Conservation (phyloP, 2,797 vertebrate species). For the Heterohyrax brucei region DNA sequence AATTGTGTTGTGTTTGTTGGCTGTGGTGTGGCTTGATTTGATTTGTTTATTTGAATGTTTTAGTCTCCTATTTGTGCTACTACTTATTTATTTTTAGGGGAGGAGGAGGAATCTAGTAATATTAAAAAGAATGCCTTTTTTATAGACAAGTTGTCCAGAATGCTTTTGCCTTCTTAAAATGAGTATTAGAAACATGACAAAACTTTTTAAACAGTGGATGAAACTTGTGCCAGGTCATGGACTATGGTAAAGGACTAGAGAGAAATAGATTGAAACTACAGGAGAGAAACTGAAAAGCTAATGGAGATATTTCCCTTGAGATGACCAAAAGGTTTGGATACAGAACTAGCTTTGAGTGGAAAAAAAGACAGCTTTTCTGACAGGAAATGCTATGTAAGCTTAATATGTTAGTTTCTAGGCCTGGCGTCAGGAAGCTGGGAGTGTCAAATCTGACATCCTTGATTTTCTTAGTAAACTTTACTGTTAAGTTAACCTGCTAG, state of each 20-base stretch:
- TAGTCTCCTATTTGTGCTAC: constrained; percentile 18
- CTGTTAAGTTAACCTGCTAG: constrained; percentile 26
- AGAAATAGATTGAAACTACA: constrained; percentile 24
- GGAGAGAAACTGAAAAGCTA: not conserved
- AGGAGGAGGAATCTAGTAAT: not conserved
- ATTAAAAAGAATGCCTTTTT: constrained; percentile 33
- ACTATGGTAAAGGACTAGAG: not conserved
- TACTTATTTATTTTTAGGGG: not conserved
- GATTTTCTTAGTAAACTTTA: constrained; percentile 62
- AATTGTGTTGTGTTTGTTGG: constrained; percentile 48
- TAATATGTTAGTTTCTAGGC: constrained; percentile 12
- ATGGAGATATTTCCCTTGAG: not conserved
- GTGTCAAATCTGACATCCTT: constrained; percentile 43
- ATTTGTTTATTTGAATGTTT: not conserved
- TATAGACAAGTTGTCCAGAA: not conserved
- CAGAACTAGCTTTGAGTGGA: constrained; percentile 24
- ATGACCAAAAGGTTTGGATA: not conserved
- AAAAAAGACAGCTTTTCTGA: not conserved
- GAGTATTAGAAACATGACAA: constrained; percentile 33
- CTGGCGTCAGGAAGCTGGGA: constrained; percentile 17
- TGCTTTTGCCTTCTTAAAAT: constrained; percentile 45
- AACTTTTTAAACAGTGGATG: constrained; percentile 16
- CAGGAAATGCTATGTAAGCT: constrained; percentile 27
- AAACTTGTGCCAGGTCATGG: not conserved
- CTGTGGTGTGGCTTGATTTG: constrained; percentile 36